phyloP scores from a whole-genome alignment of 2,113 vertebrate genomes.

The Hyaena hyaena region DNA sequence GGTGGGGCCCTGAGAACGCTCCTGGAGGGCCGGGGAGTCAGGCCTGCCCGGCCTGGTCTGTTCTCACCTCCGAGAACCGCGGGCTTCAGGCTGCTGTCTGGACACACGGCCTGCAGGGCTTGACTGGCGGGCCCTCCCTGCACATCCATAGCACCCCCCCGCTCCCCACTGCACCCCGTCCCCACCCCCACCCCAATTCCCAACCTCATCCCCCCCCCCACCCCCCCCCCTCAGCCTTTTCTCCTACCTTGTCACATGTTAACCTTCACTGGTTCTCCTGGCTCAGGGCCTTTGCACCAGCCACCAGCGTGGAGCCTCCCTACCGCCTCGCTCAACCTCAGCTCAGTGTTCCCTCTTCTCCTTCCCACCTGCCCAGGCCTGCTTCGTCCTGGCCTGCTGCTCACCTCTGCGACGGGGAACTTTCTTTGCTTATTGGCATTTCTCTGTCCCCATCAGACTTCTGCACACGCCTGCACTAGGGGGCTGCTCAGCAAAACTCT shows the following conservation, averaged over 20 bases:
- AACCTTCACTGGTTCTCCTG: neutral
- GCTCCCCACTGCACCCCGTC: neutral
- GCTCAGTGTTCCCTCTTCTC: neutral
- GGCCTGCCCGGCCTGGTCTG: neutral
- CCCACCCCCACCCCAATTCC: no score
- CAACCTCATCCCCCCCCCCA: neutral
- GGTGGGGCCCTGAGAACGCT: neutral
- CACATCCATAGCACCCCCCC: neutral
- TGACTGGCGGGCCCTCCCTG: neutral
- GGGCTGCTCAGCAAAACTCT: rapidly evolving
- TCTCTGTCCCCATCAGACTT: neutral
- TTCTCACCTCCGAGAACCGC: no score
- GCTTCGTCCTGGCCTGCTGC: rapidly evolving
- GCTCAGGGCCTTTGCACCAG: neutral
- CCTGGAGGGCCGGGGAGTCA: neutral
- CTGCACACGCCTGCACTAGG: rapidly evolving
- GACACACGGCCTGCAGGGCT: neutral
- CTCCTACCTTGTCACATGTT: rapidly evolving
- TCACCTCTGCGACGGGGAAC: neutral
- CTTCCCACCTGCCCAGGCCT: neutral
- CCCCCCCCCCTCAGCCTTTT: neutral
- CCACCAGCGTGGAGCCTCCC: rapidly evolving
- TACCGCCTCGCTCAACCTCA: neutral
- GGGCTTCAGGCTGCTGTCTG: neutral
- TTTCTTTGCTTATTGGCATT: no score